phyloP scores from a whole-genome alignment of 2,113 vertebrate species.

The Callipepla californica region DNA sequence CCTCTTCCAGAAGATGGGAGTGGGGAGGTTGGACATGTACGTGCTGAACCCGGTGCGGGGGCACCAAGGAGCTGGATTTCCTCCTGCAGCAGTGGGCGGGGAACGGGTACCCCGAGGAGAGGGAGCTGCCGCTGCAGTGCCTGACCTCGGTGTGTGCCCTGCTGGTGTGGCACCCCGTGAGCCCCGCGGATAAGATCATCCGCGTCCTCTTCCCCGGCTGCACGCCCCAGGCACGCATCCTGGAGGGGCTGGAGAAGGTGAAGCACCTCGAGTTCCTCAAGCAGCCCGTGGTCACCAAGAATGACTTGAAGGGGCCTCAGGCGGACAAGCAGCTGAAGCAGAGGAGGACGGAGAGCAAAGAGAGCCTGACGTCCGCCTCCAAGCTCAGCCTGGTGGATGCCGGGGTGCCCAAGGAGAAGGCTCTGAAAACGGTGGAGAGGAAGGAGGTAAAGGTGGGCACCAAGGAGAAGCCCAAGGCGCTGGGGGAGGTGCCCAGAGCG shows the following conservation, averaged over 20 bases:
- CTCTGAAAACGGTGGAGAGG: slow-evolving; percentile 71
- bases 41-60: slow-evolving; percentile 85
- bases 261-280: slow-evolving; percentile 90
- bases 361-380: slow-evolving; percentile 84
- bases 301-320: slow-evolving; percentile 79
- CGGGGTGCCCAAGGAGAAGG: background rate
- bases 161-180: slow-evolving; percentile 92
- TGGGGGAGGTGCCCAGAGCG: slow-evolving; percentile 54
- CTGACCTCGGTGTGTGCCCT: slow-evolving; percentile 88
- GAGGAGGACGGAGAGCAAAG: slow-evolving; percentile 84
- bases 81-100: slow-evolving; percentile 82
- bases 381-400: slow-evolving; percentile 59
- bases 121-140: slow-evolving; percentile 78
- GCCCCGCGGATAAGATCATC: slow-evolving; percentile 87
- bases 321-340: slow-evolving; percentile 74
- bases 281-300: slow-evolving; percentile 82
- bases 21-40: slow-evolving; percentile 92
- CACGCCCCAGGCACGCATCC: slow-evolving; percentile 86
- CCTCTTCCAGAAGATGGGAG: slow-evolving; percentile 94
- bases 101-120: slow-evolving; percentile 36
- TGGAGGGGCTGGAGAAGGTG: slow-evolving; percentile 91
- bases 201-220: slow-evolving; percentile 91
- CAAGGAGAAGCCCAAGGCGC: slow-evolving; percentile 71
- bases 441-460: slow-evolving; percentile 59
- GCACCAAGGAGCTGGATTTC: slow-evolving; percentile 80